These are phyloP conservation scores for Misgurnus mizolepis DNA, from an alignment of 2,113 vertebrate genomes.

Conservation along the genomic window DNA sequence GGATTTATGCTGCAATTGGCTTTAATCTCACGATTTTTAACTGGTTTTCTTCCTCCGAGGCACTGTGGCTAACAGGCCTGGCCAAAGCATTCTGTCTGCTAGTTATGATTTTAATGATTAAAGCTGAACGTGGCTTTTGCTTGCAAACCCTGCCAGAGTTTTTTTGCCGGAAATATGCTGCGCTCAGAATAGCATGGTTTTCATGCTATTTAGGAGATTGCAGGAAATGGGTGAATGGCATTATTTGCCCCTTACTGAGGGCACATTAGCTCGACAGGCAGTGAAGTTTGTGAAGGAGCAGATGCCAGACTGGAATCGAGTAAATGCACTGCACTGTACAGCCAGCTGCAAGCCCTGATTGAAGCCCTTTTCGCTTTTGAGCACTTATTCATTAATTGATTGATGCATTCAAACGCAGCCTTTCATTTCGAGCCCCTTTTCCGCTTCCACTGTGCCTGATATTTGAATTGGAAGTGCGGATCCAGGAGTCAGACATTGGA, in stretches of 20 bases:
- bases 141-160: constrained; percentile 26
- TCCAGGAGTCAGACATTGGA: constrained; percentile 13
- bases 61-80: constrained; percentile 7
- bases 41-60: not conserved
- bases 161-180: constrained; percentile 9
- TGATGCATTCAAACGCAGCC: constrained; percentile 41
- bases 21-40: constrained; percentile 1
- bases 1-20: not conserved
- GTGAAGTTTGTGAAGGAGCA: constrained; percentile 65
- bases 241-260: constrained; percentile 60
- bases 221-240: constrained; percentile 52
- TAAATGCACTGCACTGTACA: constrained; percentile 48
- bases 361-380: constrained; percentile 9
- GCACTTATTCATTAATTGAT: constrained; percentile 53
- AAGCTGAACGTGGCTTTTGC: constrained; percentile 33
- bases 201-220: constrained; percentile 11
- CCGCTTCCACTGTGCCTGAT: constrained; percentile 9
- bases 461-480: constrained; percentile 13
- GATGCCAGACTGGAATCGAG: constrained; percentile 56
- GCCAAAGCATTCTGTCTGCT: not conserved
- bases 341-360: constrained; percentile 37
- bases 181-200: constrained; percentile 30
- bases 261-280: constrained; percentile 65
- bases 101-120: constrained; percentile 40
- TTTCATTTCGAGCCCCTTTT: constrained; percentile 32